Evolutionary conservation across 2,797 vertebrate species (phyloP), one percentile per base, ranked within the genome.

Genomic region (Decapterus maruadsi): DNA sequence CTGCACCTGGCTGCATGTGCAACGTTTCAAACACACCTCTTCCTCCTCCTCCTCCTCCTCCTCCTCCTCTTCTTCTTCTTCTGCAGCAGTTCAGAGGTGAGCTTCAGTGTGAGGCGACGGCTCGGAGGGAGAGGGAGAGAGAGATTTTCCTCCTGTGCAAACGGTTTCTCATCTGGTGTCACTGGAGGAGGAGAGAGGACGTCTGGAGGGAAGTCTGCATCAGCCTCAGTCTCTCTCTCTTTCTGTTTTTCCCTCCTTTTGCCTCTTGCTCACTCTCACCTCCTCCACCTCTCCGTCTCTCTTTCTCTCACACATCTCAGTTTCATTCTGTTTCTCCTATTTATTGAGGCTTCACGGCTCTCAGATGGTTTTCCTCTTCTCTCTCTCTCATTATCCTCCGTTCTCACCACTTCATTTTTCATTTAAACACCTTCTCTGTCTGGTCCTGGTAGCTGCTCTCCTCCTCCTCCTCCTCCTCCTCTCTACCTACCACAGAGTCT

Each of bases 241-340:
- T 12, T 67, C 31, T 34, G 31, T 62, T 48, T 62, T 42, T 11
- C 38, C 51, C 42, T 59, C 26, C 53, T 60, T 60, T 87, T 72
- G 34, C 34, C 69, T 76, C 70, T 75, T 59, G 63, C 31, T 75
- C 81, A 62, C 72, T 83, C 82, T 73, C 75, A 77, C 80, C 75
- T 87, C 82, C 84, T 77, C 76, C 69, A 65, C 4, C 61, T 74
- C 31, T 45, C 26, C 54, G 55, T 42, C 11, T 67, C 46, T 61
- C 65, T 26, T 61, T 53, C 83, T 75, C 82, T 74, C 86, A 87
- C 90, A 89, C 80, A 68, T 91, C 90, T 92, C 87, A 72, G 78
- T 90, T 91, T 91, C 86, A 68, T 81, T 88, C 86, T 85, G 84
- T 87, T 90, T 86, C 87, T 82, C 59, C 84, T 79, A 79, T 90